These are phyloP conservation scores for Hypena proboscidalis DNA, from an alignment of 2,888 invertebrate species.

Conservation along the genomic window DNA sequence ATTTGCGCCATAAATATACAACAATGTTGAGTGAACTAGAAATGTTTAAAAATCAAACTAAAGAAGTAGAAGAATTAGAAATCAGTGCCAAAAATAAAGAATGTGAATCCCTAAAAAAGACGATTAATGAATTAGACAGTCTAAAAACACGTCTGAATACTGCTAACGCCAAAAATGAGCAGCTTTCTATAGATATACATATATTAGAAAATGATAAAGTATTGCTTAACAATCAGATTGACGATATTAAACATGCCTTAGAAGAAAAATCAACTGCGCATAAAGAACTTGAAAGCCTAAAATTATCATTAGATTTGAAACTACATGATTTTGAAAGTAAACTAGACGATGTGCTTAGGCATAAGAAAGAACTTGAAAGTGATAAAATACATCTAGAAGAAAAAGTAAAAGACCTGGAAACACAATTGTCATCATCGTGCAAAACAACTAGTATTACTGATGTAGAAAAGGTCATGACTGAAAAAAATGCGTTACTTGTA, in stretches of 20 bases:
- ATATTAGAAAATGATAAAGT: conserved; percentile 83
- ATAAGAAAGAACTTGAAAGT: conserved; percentile 47
- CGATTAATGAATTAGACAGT: conserved; percentile 70
- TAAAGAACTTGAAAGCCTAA: conserved; percentile 34
- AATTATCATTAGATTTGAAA: conserved; percentile 33
- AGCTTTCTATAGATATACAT: conserved; percentile 80
- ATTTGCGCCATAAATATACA: conserved; percentile 83
- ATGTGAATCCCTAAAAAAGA: conserved; percentile 55
- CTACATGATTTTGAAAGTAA: conserved; percentile 37
- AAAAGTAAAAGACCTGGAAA: conserved; percentile 44
- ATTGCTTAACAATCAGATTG: conserved; percentile 71
- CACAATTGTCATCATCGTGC: conserved; percentile 26
- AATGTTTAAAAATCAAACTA: conserved; percentile 72
- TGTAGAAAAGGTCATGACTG: conserved; percentile 43
- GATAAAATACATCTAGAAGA: conserved; percentile 54
- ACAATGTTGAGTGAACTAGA: conserved; percentile 74
- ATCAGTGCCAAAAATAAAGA: conserved; percentile 61
- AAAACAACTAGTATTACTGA: conserved; percentile 13
- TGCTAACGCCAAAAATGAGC: conserved; percentile 74
- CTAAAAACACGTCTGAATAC: conserved; percentile 67
- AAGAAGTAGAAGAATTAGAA: conserved; percentile 80
- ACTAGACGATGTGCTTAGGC: conserved; percentile 29
- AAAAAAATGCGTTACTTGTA: conserved; percentile 43
- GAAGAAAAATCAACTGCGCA: conserved; percentile 31
- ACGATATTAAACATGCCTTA: conserved; percentile 66